Percentiles rank a stretch among this genome's conserved stretches.
phyloP scores from a whole-genome alignment of 92 coral and sea anemone genomes.

The Palythoa grandiflora region DNA sequence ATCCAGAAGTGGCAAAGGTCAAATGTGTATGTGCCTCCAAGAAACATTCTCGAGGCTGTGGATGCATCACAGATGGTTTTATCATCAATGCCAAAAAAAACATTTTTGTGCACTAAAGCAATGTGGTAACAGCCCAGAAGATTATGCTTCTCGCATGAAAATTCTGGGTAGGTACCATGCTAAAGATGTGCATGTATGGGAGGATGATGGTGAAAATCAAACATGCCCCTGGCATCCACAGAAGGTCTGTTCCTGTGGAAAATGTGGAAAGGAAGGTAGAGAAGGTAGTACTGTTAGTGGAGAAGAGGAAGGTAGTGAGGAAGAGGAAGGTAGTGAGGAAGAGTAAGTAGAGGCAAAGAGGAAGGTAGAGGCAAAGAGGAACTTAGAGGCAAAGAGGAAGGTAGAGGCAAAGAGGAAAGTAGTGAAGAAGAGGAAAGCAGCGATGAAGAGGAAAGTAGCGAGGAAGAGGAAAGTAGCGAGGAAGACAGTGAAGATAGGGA shows the following conservation, averaged over 20 bases:
- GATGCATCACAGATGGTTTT: conserved; percentile 16
- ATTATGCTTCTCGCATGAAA: conserved; percentile 20
- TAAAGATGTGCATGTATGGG: conserved; percentile 14
- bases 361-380: neutral
- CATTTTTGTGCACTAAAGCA: conserved; percentile 42
- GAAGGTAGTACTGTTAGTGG: neutral
- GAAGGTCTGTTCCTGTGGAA: conserved; percentile 27
- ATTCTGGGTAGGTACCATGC: conserved; percentile 29
- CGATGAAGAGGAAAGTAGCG: neutral
- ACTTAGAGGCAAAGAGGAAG: no score
- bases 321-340: neutral
- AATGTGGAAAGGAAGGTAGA: conserved; percentile 9
- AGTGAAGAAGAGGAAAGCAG: neutral
- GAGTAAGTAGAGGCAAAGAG: neutral
- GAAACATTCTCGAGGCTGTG: neutral
- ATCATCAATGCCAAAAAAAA: conserved; percentile 12
- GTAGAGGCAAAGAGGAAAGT: neutral
- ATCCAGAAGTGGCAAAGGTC: conserved; percentile 11
- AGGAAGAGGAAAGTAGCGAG: neutral
- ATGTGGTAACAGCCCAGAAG: conserved; percentile 16
- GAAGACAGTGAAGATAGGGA: neutral
- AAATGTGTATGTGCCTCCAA: neutral
- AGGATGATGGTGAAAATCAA: neutral
- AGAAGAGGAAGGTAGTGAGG: neutral
- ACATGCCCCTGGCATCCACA: conserved; percentile 33